Base-by-base conservation (phyloP, 2,888 invertebrate genomes). In the Hyposoter didymator region DNA sequence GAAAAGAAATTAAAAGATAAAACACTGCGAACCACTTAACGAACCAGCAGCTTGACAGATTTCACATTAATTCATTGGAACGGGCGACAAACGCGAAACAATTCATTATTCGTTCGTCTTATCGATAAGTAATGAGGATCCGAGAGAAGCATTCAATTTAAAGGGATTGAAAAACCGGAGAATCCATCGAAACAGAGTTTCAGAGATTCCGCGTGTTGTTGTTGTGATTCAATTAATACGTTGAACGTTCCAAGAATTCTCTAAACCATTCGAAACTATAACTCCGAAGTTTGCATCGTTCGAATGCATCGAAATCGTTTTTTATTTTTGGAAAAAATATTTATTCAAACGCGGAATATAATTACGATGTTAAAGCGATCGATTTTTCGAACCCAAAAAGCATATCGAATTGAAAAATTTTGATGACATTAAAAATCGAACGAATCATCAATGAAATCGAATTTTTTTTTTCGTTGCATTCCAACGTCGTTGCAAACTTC, bases 51-150 rank as follows among this genome's bases (percentile, higher is more conserved):
- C 22, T 66, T 28, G 52, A 74, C 28, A 28, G 49, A 17, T 82
- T 52, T 70, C 35, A 32, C 62, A n/a, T 28, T 64, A 74, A 85
- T 82, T 69, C 59, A 85, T 78, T 72, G 66, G 12, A 67, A 82
- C 6, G 32, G 49, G 69, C 62, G 59, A 82, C 79, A 49, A 66
- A 39, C 7, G 22, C n/a, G 55, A 79, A 22, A 84, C 75, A 59
- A 55, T 75, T 52, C 55, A 22, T 12, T 19, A 49, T 28, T 66
- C 70, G 43, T 75, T 75, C 70, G 22, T 43, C 55, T 70, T 49
- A 78, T 28, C 45, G 64, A 74, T 78, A 78, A 82, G 70, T 72
- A 75, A 82, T 43, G n/a, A 59, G 28, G 5, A 59, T 32, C 55
- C 49, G 59, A 28, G 2, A 43, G 35, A 39, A 59, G 52, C 7